Conservation (phyloP, 2,888 invertebrate genomes). For the Chorisops tibialis region DNA sequence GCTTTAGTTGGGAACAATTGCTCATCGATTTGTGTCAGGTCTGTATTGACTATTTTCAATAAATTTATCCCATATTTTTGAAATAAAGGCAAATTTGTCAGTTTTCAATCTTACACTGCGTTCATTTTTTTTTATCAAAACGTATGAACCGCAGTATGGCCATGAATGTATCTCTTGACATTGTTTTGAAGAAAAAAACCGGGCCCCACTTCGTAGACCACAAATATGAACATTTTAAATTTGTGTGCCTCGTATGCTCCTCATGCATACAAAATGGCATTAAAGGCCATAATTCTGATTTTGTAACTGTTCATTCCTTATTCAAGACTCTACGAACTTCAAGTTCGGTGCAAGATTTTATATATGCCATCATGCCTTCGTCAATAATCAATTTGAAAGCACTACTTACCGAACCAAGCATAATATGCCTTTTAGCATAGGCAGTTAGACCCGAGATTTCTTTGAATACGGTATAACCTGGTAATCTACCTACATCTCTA, state of each 20-base stretch:
- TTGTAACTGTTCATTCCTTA: constrained; percentile 1
- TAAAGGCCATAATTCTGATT: constrained; percentile 16
- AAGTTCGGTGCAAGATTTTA: constrained; percentile 26
- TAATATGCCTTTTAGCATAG: constrained; percentile 36
- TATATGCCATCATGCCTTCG: neutral
- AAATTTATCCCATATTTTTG: constrained; percentile 37
- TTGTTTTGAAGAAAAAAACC: too few species aligned
- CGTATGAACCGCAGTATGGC: too few species aligned
- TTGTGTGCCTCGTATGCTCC: constrained; percentile 13
- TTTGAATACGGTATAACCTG: constrained; percentile 34
- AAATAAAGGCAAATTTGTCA: constrained; percentile 38
- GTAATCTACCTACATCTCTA: constrained; percentile 31
- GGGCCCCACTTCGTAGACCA: constrained; percentile 16
- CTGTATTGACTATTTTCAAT: constrained; percentile 38
- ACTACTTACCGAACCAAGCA: constrained; percentile 35
- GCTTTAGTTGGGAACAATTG: neutral
- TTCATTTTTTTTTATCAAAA: too few species aligned
- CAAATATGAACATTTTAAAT: constrained; percentile 10
- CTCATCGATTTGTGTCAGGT: constrained; percentile 30
- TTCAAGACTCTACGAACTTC: constrained; percentile 25
- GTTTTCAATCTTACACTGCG: too few species aligned
- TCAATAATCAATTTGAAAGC: constrained; percentile 37
- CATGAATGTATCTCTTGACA: too few species aligned
- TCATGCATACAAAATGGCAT: constrained; percentile 12
- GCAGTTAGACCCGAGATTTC: constrained; percentile 35